Evolutionary conservation across 2,797 vertebrate species (phyloP).

Genomic region (Pantherophis vulpinus): DNA sequence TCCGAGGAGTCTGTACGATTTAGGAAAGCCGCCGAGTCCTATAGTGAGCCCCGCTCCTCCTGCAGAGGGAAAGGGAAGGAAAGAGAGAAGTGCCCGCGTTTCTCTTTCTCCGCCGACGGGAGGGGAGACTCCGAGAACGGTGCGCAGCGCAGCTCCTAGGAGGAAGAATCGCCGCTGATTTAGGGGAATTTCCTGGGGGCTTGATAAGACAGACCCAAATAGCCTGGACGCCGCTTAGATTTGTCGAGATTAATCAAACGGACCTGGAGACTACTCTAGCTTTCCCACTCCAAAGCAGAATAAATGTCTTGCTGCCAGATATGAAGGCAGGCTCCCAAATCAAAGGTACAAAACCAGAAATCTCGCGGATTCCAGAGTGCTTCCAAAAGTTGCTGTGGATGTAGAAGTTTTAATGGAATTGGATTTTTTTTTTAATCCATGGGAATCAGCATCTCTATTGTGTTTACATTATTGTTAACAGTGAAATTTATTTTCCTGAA

Average conservation of each 20-base stretch:
- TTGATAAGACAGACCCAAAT: neutral
- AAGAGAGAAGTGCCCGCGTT: neutral
- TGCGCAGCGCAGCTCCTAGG: neutral
- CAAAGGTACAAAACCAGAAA: neutral
- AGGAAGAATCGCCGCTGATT: neutral
- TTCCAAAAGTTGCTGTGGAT: neutral
- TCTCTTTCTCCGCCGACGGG: neutral
- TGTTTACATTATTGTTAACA: neutral
- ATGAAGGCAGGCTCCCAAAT: neutral
- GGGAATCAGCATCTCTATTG: neutral
- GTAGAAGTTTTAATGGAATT: neutral
- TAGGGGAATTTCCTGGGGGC: neutral
- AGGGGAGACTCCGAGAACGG: neutral
- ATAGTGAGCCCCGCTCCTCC: neutral
- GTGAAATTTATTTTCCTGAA: neutral
- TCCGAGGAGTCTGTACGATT: neutral
- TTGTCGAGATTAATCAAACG: neutral
- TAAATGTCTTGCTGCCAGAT: neutral
- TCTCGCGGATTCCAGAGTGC: neutral
- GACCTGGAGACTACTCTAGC: neutral
- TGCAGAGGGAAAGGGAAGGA: neutral
- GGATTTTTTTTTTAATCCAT: neutral
- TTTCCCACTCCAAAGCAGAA: neutral
- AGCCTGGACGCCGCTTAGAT: neutral
- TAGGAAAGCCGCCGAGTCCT: neutral